Base-by-base conservation (phyloP, 2,113 vertebrate genomes). In the Ceyx margarethae region DNA sequence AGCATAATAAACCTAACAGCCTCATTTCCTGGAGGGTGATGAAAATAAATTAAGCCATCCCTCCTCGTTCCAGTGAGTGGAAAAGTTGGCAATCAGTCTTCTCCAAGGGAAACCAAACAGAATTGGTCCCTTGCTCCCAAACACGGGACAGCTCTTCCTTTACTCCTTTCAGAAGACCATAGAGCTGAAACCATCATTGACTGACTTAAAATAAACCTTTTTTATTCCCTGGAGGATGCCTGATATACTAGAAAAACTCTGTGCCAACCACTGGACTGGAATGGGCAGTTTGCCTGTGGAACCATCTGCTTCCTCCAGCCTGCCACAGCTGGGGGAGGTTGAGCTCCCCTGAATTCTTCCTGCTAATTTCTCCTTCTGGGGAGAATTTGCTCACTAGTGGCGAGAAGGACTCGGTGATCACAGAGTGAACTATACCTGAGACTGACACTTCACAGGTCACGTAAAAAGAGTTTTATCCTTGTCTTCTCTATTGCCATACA, bases 21-120 rank as follows among this genome's bases (percentile, higher is more conserved):
- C 68, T 89, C n/a, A 65, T 93, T 95, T 95, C 91, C 92, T 78
- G 85, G 23, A 91, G n/a, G 26, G n/a, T 25, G 45, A 81, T 91
- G 75, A 83, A 96, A 92, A 96, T 91, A 94, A 94, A 82, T 48
- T 37, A 75, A 91, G 43, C 48, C 65, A 61, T 68, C 19, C 22
- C 19, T 4, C 17, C 68, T 85, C 6, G 2, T 93, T 96, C 71
- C 81, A 91, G 51, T 33, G 62, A 78, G 45, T 64, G 48, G 81
- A 72, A 92, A 96, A 74, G 35, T 37, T 94, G 85, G 81, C 87
- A 82, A 69, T 60, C 2, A 2, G 21, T 65, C n/a, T 71, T 82
- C 75, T 92, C 71, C 51, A 80, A 74, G 48, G 75, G 73, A 94
- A 93, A 85, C 48, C 60, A 89, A 85, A 91, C 23, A 82, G 56